These are phyloP conservation scores for Malurus alboscapulatus DNA, from an alignment of 2,113 vertebrate genomes.

Conservation along the genomic window DNA sequence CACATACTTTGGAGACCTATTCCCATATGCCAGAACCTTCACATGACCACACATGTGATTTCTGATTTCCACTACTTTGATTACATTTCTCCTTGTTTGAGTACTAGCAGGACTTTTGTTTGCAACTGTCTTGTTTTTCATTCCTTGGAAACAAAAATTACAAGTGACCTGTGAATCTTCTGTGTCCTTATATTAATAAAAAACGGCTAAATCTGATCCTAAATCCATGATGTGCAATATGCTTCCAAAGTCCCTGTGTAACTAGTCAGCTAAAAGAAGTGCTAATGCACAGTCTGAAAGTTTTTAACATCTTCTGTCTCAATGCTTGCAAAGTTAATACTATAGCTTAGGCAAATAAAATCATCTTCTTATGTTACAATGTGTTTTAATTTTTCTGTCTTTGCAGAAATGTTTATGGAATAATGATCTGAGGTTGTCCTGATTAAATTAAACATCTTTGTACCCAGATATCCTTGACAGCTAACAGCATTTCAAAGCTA, in stretches of 20 bases:
- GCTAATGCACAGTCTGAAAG: neutral
- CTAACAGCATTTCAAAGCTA: neutral
- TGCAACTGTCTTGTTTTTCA: neutral
- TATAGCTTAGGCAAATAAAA: neutral
- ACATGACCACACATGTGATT: neutral
- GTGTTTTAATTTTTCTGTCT: neutral
- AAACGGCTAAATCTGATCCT: neutral
- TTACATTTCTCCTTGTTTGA: neutral
- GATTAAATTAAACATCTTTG: neutral
- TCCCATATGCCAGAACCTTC: neutral
- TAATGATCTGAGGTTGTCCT: neutral
- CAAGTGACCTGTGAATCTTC: neutral
- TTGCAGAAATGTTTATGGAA: neutral
- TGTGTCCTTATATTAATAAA: neutral
- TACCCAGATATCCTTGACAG: neutral
- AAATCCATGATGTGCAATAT: neutral
- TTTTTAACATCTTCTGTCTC: neutral
- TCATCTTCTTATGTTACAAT: neutral
- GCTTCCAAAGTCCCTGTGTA: neutral
- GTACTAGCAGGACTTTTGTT: neutral
- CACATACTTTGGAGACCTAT: neutral
- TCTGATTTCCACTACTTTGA: neutral
- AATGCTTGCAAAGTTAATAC: neutral
- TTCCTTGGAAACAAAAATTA: neutral
- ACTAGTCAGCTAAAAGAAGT: neutral